Base-by-base conservation (phyloP, 2,888 invertebrate species). In the Enoplolaimus lenunculus region DNA sequence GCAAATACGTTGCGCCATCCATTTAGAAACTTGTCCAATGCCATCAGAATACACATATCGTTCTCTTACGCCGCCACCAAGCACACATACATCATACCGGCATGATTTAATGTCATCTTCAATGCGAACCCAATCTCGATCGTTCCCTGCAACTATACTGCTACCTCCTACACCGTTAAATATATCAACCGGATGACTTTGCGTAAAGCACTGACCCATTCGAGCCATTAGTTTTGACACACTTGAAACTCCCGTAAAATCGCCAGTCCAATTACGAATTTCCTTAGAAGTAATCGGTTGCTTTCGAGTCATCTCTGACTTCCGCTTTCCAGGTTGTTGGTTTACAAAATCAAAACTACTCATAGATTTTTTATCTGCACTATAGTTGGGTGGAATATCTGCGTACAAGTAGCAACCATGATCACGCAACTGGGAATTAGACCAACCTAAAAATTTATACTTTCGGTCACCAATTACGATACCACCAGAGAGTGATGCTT, bases 201-300 rank as follows among this genome's bases (percentile, higher is more conserved):
- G 79, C 1, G 81, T 81, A 72, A 81, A 80, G 72, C 79, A 79
- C 66, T 81, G 80, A 26, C 81, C 81, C 77, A 81, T 77, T 33
- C 81, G 74, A 28, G 81, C 78, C 76, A 81, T 79, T 72, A 80
- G 75, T 71, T 81, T 81, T 0, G 81, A 78, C n/a, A 76, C 74
- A 71, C 74, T 75, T n/a, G 67, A 3, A 45, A 73, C 72, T 7
- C 68, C 72, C 21, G 75, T 73, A 67, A 78, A 78, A 70, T 77
- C 75, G 60, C 78, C 77, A 77, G 78, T 77, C 77, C 77, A 77
- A 1, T 70, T 34, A 21, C 75, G 73, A 29, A 75, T 75, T 3
- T 21, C 28, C 33, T 66, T 66, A 13, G 31, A 13, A 13, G 67
- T 66, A 62, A 45, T n/a, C n/a, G n/a, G n/a, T n/a, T n/a, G n/a